Percentiles rank a stretch among this genome's conserved stretches.
Evolutionary conservation across 2,888 invertebrate genomes (phyloP).

Genomic region (Abrostola tripartita): DNA sequence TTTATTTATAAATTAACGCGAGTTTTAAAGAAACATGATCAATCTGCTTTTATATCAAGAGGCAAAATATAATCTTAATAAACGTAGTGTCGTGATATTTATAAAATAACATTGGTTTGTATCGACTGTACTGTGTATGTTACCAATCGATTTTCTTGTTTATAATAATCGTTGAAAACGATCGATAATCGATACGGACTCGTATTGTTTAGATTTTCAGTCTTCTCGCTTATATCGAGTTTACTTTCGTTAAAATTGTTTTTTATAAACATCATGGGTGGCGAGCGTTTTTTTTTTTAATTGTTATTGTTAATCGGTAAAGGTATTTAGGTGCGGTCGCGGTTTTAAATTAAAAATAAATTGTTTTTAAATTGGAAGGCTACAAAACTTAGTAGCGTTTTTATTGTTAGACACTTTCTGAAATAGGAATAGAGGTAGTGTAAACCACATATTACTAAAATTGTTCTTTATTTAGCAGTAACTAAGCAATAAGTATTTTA

Average conservation of each 20-base stretch:
- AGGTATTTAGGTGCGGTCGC: conserved; percentile 43
- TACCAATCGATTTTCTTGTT: conserved; percentile 81
- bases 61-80: conserved; percentile 41
- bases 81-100: conserved; percentile 59
- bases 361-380: conserved; percentile 30
- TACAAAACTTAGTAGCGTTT: not conserved
- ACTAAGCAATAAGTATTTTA: no score
- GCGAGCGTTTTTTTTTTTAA: conserved; percentile 49
- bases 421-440: no score
- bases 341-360: conserved; percentile 51
- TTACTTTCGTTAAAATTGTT: conserved; percentile 74
- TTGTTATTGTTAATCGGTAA: conserved; percentile 59
- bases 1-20: not conserved
- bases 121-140: conserved; percentile 64
- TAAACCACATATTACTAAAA: no score
- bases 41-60: conserved; percentile 22
- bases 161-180: conserved; percentile 73
- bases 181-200: conserved; percentile 59
- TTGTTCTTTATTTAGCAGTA: no score
- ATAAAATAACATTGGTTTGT: conserved; percentile 62
- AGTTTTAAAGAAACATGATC: conserved; percentile 7
- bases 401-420: not conserved
- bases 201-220: conserved; percentile 65
- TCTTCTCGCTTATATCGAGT: conserved; percentile 72
- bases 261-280: conserved; percentile 74